These are phyloP conservation scores for Raja brachyura DNA, from an alignment of 2,113 vertebrate genomes.

Conservation along the genomic window DNA sequence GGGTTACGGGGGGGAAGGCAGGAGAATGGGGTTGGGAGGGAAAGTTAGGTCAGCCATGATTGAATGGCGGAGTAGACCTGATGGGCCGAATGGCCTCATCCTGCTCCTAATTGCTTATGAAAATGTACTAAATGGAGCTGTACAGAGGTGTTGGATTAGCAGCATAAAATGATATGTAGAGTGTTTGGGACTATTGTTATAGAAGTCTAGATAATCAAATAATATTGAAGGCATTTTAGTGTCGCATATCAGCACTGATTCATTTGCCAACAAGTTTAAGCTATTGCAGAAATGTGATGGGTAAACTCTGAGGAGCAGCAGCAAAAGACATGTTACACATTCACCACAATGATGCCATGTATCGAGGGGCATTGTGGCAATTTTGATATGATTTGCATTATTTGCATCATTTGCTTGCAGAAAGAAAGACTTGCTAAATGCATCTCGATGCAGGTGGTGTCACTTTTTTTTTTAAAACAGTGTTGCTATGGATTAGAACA, in stretches of 20 bases:
- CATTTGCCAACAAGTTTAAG: neutral
- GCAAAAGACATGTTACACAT: neutral
- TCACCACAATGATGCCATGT: neutral
- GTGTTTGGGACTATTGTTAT: neutral
- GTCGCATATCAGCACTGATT: neutral
- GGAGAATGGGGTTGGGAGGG: no score
- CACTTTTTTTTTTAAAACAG: neutral
- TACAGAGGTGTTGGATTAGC: neutral
- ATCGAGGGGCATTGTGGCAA: neutral
- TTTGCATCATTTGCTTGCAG: neutral
- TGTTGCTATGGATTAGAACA: neutral
- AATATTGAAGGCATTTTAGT: neutral
- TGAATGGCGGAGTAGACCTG: no score
- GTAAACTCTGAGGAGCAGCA: neutral
- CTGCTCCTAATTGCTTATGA: neutral
- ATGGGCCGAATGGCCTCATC: no score
- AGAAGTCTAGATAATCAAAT: neutral
- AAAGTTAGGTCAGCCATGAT: no score
- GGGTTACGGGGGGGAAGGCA: no score
- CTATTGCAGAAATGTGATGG: neutral
- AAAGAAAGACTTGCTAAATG: neutral
- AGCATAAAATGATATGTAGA: neutral
- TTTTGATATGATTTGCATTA: slow-evolving; percentile 10
- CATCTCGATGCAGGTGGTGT: neutral
- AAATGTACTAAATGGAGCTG: no score